These are phyloP conservation scores for Ptychoptera contaminata DNA, from an alignment of 2,888 invertebrate genomes.

Conservation along the genomic window DNA sequence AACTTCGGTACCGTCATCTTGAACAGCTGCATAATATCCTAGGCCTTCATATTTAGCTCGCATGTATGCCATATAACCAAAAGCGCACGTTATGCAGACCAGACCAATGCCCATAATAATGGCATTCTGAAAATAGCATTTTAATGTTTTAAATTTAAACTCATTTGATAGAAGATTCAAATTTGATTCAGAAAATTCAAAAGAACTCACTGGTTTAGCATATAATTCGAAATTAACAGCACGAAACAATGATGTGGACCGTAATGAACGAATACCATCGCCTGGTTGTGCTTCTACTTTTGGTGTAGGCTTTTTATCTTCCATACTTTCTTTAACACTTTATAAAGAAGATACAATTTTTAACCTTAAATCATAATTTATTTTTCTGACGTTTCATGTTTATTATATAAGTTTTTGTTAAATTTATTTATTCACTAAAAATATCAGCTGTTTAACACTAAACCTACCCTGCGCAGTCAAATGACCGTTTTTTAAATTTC, in stretches of 20 bases:
- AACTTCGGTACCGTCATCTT: slow-evolving; percentile 59
- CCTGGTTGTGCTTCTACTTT: slow-evolving; percentile 35
- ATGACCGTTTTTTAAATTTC: too few species aligned
- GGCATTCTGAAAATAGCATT: slow-evolving; percentile 59
- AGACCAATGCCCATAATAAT: slow-evolving; percentile 70
- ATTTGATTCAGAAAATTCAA: background rate
- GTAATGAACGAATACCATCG: slow-evolving; percentile 59
- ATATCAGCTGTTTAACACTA: too few species aligned
- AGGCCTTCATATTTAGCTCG: slow-evolving; percentile 59
- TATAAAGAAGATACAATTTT: too few species aligned
- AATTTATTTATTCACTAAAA: too few species aligned
- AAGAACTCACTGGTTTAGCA: slow-evolving; percentile 61
- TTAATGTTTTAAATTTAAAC: too few species aligned
- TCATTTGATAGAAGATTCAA: background rate
- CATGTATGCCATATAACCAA: slow-evolving; percentile 77
- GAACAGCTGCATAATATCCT: slow-evolving; percentile 66
- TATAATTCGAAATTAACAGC: slow-evolving; percentile 81
- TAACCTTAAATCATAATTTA: too few species aligned
- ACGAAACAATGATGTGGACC: slow-evolving; percentile 59
- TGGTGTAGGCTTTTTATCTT: background rate
- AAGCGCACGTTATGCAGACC: slow-evolving; percentile 53
- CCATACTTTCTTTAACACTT: too few species aligned
- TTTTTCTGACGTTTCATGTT: too few species aligned
- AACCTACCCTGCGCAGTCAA: too few species aligned
- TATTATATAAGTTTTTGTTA: too few species aligned